These are phyloP conservation scores for Regulus satrapa DNA, from an alignment of 2,113 vertebrate species.

Conservation along the genomic window DNA sequence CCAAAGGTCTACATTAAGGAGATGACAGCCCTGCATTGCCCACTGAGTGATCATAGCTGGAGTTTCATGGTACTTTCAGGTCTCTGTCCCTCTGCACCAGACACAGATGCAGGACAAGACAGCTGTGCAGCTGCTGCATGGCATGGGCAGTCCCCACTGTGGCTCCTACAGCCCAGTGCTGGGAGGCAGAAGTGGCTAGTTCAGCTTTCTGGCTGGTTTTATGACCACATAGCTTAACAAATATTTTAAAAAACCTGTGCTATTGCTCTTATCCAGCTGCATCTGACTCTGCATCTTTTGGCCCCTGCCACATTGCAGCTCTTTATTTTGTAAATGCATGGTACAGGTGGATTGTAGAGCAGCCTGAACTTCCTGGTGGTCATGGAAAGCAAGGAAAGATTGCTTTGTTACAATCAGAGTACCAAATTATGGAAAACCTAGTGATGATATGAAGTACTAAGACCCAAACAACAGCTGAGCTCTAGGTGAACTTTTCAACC, in stretches of 20 bases:
- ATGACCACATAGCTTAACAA: not conserved
- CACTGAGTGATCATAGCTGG: not conserved
- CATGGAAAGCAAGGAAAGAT: not conserved
- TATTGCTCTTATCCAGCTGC: not conserved
- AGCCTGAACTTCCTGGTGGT: not conserved
- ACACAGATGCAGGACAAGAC: not conserved
- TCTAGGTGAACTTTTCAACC: not conserved
- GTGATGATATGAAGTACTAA: not conserved
- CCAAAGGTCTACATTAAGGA: not conserved
- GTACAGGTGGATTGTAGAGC: not conserved
- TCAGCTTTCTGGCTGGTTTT: not conserved
- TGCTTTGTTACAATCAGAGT: not conserved
- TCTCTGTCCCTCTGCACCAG: not conserved
- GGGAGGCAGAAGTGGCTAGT: not conserved
- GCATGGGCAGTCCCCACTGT: rapidly evolving
- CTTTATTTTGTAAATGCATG: not conserved
- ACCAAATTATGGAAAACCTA: not conserved
- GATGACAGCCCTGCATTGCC: not conserved
- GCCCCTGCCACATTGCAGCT: not conserved
- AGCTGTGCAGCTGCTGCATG: not conserved
- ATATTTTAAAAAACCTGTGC: not conserved
- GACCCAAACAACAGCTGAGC: not conserved
- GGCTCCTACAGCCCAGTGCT: not conserved
- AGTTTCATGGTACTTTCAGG: not conserved
- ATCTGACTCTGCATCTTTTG: not conserved